A percentile compares a stretch with the other conserved stretches of the same genome.
Conservation (phyloP, 2,113 vertebrate genomes). For the Microcebus murinus region DNA sequence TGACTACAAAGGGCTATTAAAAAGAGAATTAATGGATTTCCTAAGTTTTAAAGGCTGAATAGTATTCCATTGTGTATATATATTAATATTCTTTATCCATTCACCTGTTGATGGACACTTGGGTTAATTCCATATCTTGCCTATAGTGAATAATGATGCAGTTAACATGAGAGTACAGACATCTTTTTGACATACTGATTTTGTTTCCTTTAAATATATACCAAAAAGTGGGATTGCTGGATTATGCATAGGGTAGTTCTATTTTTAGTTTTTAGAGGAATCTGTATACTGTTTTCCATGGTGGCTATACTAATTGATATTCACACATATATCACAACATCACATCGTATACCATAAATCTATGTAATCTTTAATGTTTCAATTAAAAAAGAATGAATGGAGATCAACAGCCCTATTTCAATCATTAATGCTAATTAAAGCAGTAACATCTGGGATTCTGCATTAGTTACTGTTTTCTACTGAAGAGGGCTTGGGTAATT, state of each 20-base stretch:
- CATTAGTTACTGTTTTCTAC: background rate
- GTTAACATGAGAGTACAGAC: background rate
- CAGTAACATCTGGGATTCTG: background rate
- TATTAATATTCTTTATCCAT: background rate
- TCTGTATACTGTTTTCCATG: background rate
- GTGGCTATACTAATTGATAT: background rate
- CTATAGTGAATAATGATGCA: background rate
- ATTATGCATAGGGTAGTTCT: background rate
- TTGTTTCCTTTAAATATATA: background rate
- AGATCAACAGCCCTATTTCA: background rate
- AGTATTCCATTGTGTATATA: background rate
- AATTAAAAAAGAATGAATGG: background rate
- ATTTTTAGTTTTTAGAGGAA: background rate
- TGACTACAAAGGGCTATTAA: background rate
- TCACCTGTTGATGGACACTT: background rate
- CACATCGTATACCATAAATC: background rate
- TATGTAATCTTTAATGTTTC: background rate
- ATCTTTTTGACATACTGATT: background rate
- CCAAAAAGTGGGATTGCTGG: background rate
- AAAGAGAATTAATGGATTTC: slow-evolving; percentile 14
- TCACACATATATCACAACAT: background rate
- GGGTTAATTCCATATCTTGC: background rate
- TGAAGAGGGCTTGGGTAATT: background rate
- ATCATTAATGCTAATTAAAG: slow-evolving; percentile 8
- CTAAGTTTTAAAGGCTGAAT: background rate